Evolutionary conservation across 1,140 invertebrate genomes (phyloP).

Genomic region (Aporrectodea caliginosa): DNA sequence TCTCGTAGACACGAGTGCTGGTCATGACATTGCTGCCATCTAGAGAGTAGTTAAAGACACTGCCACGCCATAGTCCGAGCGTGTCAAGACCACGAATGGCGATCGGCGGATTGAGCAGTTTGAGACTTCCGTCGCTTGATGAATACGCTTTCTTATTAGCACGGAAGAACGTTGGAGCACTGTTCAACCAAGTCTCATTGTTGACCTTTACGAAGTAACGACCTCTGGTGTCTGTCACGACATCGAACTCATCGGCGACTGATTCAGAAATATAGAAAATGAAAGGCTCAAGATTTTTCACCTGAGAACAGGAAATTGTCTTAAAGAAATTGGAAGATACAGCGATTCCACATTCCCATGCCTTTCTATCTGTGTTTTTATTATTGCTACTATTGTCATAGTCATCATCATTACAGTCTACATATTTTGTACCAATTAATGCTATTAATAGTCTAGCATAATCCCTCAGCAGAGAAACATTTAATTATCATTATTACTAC

Average conservation of each 20-base stretch:
- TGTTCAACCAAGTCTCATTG: conserved; percentile 6
- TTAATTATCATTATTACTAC: too few relatives aligned
- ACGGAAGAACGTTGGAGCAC: conserved; percentile 7
- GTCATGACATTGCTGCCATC: neutral
- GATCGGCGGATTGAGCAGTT: neutral
- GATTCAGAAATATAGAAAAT: too few relatives aligned
- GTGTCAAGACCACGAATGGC: neutral
- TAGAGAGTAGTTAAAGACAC: neutral
- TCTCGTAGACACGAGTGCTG: neutral
- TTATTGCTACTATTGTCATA: too few relatives aligned
- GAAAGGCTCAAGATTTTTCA: too few relatives aligned
- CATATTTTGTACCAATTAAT: too few relatives aligned
- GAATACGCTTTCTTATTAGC: neutral
- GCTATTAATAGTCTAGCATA: too few relatives aligned
- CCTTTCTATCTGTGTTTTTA: too few relatives aligned
- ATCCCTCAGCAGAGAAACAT: too few relatives aligned
- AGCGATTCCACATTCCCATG: too few relatives aligned
- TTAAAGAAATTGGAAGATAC: too few relatives aligned
- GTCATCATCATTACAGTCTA: too few relatives aligned
- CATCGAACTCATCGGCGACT: conserved; percentile 29
- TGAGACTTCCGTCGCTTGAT: conserved; percentile 1
- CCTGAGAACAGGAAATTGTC: too few relatives aligned
- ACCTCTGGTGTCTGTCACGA: neutral
- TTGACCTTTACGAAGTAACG: neutral
- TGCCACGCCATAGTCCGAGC: neutral